Percentiles rank a stretch among this genome's conserved stretches.
Conservation (phyloP, 35 echinoderm and acorn worm species). For the Diadema setosum region DNA sequence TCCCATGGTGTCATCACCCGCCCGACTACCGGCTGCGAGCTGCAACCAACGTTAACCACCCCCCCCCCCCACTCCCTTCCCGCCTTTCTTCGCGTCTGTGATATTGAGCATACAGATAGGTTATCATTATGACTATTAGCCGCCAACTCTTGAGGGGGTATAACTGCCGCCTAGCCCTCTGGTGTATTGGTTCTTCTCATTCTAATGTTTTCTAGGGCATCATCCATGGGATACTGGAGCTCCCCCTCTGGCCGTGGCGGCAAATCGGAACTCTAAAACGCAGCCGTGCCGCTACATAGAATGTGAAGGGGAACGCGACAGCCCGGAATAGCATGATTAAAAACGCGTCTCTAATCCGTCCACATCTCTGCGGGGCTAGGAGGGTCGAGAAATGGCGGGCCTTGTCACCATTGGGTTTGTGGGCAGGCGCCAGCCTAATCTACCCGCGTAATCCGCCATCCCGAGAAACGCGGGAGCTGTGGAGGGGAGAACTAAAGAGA, state of each 20-base stretch:
- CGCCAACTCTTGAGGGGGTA: too few species aligned
- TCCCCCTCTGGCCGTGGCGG: background rate
- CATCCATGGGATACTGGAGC: background rate
- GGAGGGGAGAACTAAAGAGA: too few species aligned
- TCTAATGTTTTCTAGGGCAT: too few species aligned
- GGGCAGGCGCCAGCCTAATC: background rate
- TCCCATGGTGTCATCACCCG: background rate
- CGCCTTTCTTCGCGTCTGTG: too few species aligned
- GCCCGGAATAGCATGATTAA: constrained; percentile 5
- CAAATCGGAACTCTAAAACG: background rate
- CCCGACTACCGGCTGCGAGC: background rate
- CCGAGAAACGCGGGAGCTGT: background rate
- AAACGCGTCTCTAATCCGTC: constrained; percentile 18
- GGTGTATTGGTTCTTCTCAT: too few species aligned
- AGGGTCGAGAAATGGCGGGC: background rate
- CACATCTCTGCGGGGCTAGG: background rate
- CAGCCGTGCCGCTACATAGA: background rate
- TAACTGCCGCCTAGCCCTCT: too few species aligned
- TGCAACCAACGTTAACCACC: too few species aligned
- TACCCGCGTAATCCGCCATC: background rate
- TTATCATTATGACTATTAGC: too few species aligned
- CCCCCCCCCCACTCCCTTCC: too few species aligned
- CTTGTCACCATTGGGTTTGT: background rate
- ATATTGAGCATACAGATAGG: too few species aligned
- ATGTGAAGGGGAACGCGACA: background rate